Percentiles rank a stretch among this genome's conserved stretches.
Conservation (phyloP, 2,113 vertebrate species). For the Synchiropus splendidus region DNA sequence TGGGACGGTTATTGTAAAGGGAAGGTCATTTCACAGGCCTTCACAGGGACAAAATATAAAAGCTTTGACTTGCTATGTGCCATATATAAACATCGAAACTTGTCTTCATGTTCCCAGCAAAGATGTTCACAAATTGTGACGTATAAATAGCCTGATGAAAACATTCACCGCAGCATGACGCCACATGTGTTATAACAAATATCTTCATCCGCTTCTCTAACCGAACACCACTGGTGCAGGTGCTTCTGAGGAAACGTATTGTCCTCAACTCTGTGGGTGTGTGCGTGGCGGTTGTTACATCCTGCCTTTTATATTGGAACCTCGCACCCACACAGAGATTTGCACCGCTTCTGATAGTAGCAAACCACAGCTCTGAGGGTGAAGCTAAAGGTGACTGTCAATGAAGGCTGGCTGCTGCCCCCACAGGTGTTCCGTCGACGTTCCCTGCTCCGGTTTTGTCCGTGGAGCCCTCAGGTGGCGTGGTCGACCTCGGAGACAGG, state of each 20-base stretch:
- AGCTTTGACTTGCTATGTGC: no score
- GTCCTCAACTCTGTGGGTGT: constrained; percentile 41
- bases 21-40: no score
- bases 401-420: background rate
- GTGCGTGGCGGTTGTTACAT: constrained; percentile 32
- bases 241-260: constrained; percentile 40
- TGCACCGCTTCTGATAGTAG: constrained; percentile 27
- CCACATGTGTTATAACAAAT: constrained; percentile 38
- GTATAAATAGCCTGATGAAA: constrained; percentile 3
- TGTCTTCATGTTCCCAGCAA: no score
- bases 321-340: constrained; percentile 20
- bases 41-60: no score
- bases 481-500: constrained; percentile 30
- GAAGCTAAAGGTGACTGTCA: background rate
- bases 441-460: constrained; percentile 36
- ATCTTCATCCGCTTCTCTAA: constrained; percentile 41
- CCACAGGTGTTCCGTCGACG: constrained; percentile 11
- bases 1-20: no score
- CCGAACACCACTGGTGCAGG: constrained; percentile 27
- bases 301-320: constrained; percentile 50
- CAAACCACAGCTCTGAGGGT: background rate
- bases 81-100: no score
- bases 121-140: background rate
- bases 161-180: constrained; percentile 21
- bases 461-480: constrained; percentile 30